phyloP scores from a whole-genome alignment of 2,113 vertebrate species.

The Vombatus ursinus region DNA sequence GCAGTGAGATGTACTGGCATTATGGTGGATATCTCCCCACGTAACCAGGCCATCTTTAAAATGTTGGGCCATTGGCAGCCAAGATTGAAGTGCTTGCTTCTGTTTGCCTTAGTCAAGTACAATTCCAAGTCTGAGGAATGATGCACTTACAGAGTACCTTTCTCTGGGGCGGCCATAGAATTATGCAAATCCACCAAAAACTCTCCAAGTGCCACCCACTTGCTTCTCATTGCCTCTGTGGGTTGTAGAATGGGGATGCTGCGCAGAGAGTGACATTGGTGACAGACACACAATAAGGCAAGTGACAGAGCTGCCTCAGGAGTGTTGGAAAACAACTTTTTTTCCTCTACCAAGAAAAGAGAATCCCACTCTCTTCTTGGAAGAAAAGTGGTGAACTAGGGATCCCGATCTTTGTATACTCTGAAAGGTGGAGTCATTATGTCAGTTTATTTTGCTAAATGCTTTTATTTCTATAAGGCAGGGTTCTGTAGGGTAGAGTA shows the following conservation, averaged over 20 bases:
- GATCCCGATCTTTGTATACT: background rate
- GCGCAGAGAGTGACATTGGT: background rate
- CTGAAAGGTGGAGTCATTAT: background rate
- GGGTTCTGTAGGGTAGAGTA: background rate
- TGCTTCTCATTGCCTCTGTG: background rate
- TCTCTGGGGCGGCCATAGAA: background rate
- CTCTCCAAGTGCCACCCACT: background rate
- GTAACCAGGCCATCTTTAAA: background rate
- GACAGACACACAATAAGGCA: background rate
- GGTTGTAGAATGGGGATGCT: background rate
- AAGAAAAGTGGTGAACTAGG: background rate
- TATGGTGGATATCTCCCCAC: background rate
- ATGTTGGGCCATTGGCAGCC: background rate
- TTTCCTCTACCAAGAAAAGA: background rate
- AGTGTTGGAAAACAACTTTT: background rate
- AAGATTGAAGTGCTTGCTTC: background rate
- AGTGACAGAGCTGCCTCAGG: background rate
- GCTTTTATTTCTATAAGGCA: background rate
- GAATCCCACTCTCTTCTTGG: background rate
- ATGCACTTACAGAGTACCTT: background rate
- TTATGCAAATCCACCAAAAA: accelerated
- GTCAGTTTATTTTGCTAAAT: background rate
- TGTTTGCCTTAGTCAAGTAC: background rate
- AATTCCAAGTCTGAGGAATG: background rate
- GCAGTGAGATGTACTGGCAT: background rate